These are phyloP conservation scores for Incurvaria masculella DNA, from an alignment of 2,888 invertebrate genomes.

Conservation along the genomic window DNA sequence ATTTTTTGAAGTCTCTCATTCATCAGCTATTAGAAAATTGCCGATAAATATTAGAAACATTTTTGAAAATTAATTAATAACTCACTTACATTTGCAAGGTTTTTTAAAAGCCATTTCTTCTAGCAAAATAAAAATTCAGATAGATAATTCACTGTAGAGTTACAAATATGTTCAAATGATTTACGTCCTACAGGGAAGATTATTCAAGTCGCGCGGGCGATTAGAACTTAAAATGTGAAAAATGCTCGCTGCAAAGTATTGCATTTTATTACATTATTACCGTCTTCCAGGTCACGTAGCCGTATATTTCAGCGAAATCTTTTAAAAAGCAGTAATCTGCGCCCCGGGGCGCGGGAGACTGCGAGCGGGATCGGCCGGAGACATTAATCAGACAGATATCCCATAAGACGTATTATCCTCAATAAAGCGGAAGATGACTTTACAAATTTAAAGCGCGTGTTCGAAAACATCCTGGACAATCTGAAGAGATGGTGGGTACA, in stretches of 20 bases:
- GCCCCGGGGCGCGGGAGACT: conserved; percentile 35
- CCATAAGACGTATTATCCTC: conserved; percentile 49
- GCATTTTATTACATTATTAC: not conserved
- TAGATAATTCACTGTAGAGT: too few species aligned
- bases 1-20: too few species aligned
- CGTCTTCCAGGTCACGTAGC: conserved; percentile 48
- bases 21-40: too few species aligned
- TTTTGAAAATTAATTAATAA: too few species aligned
- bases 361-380: too few species aligned
- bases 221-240: not conserved
- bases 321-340: conserved; percentile 47
- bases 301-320: conserved; percentile 52
- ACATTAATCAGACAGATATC: conserved; percentile 54
- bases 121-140: too few species aligned
- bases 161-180: too few species aligned
- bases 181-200: too few species aligned
- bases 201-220: too few species aligned
- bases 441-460: conserved; percentile 53
- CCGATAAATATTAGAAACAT: too few species aligned
- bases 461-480: conserved; percentile 22
- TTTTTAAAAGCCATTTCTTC: too few species aligned
- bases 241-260: not conserved
- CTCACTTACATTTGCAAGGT: too few species aligned
- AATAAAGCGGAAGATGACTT: conserved; percentile 54
- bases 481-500: not conserved